Percentiles rank a stretch among this genome's conserved stretches.
Evolutionary conservation across 2,113 vertebrate genomes (phyloP).

Genomic region (Pogona vitticeps): DNA sequence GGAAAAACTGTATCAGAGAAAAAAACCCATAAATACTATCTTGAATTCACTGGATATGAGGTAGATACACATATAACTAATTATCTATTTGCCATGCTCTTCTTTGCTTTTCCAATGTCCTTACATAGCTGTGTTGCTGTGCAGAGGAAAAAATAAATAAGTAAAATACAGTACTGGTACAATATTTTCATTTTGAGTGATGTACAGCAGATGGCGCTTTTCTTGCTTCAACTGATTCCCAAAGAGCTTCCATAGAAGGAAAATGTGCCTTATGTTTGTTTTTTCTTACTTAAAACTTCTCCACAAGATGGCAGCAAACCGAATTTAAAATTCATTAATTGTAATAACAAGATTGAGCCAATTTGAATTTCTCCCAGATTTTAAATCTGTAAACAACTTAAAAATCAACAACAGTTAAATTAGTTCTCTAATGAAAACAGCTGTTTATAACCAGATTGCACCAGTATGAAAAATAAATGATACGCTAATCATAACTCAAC

Average conservation of each 20-base stretch:
- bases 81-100: not conserved
- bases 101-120: rapidly evolving
- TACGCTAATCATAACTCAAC: not conserved
- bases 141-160: not conserved
- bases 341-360: not conserved
- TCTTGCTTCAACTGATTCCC: not conserved
- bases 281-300: constrained; percentile 15
- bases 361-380: constrained; percentile 9
- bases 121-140: not conserved
- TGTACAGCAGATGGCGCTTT: not conserved
- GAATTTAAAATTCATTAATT: constrained; percentile 33
- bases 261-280: not conserved
- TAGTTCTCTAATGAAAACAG: constrained; percentile 16
- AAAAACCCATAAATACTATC: too few species aligned
- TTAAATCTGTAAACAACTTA: constrained; percentile 2
- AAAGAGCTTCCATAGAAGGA: not conserved
- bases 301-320: constrained; percentile 72
- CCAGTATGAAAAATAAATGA: not conserved
- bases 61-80: not conserved
- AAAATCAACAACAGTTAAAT: constrained; percentile 26
- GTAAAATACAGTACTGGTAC: too few species aligned
- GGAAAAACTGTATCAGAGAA: not conserved
- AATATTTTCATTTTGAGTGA: not conserved
- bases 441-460: constrained; percentile 10
- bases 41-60: too few species aligned